Evolutionary conservation across 2,888 invertebrate species (phyloP), one percentile per base, ranked within the genome.

Genomic region (Ypsolopha sequella): DNA sequence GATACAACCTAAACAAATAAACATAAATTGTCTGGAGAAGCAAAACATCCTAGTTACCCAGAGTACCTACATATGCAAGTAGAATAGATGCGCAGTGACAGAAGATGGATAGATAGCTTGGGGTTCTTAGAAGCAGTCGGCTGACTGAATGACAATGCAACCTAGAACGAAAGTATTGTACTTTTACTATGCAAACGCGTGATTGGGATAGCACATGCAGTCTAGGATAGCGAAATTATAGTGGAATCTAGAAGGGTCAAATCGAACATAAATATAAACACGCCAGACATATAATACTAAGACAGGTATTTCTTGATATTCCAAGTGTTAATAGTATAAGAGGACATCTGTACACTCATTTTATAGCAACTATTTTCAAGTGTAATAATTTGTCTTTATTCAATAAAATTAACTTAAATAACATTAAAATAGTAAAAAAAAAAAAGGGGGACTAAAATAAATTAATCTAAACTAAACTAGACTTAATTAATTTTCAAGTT

Each of bases 151-250:
- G 80, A 74, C 78, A 80, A 82, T 80, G 73, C 73, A 80, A 72
- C 84, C 80, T 73, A 79, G 76, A 84, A 84, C 68, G 85, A 85
- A 85, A 85, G 84, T 79, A 82, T 81, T 82, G 82, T 78, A 82
- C 82, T 84, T 82, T 84, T 85, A 85, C 84, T 85, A 72, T 76
- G 74, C 75, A 63, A 61, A 67, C 58, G 64, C 85, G 85, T 85
- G 85, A 80, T 65, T 62, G 53, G 82, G 69, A 59, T 84, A 64
- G 59, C 56, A 56, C 65, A 73, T 69, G 50, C 14, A 50, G 24
- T 54, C 59, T 57, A 78, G 81, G 64, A 59, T 65, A 73, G 52
- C 41, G 50, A 34, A 44, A 0, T 13, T 13, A 49, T 57, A 74
- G 70, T 70, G 65, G 50, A 14, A 13, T 43, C 7, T 6, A 13